These are phyloP conservation scores for Solenodon paradoxus DNA, from an alignment of 2,113 vertebrate genomes.

Conservation along the genomic window DNA sequence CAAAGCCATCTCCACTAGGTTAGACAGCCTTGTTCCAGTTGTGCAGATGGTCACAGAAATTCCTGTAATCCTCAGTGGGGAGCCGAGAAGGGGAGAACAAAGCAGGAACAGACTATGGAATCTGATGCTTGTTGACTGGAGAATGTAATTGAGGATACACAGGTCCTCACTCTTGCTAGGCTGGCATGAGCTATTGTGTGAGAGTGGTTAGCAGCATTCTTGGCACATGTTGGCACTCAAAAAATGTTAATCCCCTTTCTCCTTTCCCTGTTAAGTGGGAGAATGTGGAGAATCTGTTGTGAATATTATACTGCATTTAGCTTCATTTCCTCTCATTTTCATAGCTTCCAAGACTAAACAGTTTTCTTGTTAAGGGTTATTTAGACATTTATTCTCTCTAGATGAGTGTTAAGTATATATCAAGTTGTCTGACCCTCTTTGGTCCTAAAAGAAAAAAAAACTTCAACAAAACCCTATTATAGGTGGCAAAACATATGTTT, in stretches of 20 bases:
- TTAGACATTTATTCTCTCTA: conserved; percentile 16
- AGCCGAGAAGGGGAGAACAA: not conserved
- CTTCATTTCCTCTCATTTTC: conserved; percentile 43
- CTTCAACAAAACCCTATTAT: not conserved
- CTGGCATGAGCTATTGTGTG: not conserved
- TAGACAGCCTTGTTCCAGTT: not conserved
- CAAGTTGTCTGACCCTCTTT: not conserved
- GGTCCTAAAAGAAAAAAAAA: conserved; percentile 22
- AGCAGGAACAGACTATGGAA: not conserved
- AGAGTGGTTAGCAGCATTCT: not conserved
- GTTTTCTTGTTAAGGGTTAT: not conserved
- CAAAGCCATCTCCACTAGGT: not conserved
- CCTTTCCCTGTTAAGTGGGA: not conserved
- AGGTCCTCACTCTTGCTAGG: not conserved
- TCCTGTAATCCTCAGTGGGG: not conserved
- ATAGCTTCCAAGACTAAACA: not conserved
- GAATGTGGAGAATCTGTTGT: not conserved
- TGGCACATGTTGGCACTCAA: not conserved
- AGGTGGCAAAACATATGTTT: not conserved
- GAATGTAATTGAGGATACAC: not conserved
- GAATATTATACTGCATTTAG: conserved; percentile 16
- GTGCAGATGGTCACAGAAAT: not conserved
- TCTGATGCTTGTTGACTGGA: not conserved
- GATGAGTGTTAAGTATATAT: not conserved
- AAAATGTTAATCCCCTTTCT: not conserved